Evolutionary conservation across 2,888 invertebrate species (phyloP), one percentile per base, ranked within the genome.

Genomic region (Hoplodrina ambigua): DNA sequence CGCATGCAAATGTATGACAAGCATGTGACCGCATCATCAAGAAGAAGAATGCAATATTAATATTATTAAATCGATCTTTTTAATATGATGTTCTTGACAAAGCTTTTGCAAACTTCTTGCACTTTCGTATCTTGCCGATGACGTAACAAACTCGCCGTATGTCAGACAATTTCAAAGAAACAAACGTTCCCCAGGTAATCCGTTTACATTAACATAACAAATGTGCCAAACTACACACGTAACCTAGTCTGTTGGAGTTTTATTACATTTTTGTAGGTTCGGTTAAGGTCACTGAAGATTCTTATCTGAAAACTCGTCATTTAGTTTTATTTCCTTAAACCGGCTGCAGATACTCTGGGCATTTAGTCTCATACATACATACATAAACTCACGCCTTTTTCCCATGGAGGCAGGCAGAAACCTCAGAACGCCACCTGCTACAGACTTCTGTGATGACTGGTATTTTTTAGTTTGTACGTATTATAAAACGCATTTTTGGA

Each of bases 201-300:
- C 37, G 76, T 25, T 64, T 75, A 76, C 60, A 75, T 76, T 75
- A 57, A 60, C 77, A 75, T 75, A 63, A 8, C 50, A 57, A 71
- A 71, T 75, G 57, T 56, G 44, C 56, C 64, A 61, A 57, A 61
- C 49, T 56, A 53, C 52, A 53, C n/a, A 44, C 20, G 53, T 60
- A 73, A 50, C 37, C 44, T 4, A 49, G 72, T 59, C 44, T 44
- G 44, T 59, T 68, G 19, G 50, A 72, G 25, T 74, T 55, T 59
- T 59, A 59, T 72, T 44, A 52, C 13, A 5, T 15, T 44, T 50
- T 33, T 56, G 15, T 54, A 25, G 0, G 37, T 50, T 49, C 13
- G 13, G 49, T 17, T 33, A 56, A 64, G 50, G 64, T 50, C 50
- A 19, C 20, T 25, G 10, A 4, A 63, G 20, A 71, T 50, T 72